Percentiles rank a stretch among this genome's conserved stretches.
phyloP scores from a whole-genome alignment of 2,888 invertebrate species.

The Chymomyza fuscimana region DNA sequence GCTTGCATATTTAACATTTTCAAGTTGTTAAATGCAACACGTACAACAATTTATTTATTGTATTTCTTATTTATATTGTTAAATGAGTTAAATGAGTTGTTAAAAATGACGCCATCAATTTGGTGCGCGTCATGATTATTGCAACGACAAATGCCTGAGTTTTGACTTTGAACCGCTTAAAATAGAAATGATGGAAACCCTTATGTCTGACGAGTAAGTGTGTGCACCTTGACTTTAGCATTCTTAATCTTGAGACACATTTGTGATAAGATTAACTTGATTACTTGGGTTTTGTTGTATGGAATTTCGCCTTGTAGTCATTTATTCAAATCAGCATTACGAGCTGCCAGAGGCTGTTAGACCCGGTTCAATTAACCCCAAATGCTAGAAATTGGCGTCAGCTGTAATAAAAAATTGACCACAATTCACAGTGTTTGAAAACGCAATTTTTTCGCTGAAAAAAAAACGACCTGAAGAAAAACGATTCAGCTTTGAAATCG shows the following conservation, averaged over 20 bases:
- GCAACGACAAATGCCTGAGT: slow-evolving; percentile 19
- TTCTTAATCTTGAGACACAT: slow-evolving; percentile 12
- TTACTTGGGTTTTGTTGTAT: not conserved
- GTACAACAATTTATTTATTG: slow-evolving; percentile 39
- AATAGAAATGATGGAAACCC: slow-evolving; percentile 58
- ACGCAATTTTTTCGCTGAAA: too few relatives aligned
- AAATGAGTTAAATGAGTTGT: slow-evolving; percentile 22
- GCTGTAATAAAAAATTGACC: slow-evolving; percentile 54
- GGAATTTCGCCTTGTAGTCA: slow-evolving; percentile 42
- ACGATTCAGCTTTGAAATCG: too few relatives aligned
- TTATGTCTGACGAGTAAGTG: not conserved
- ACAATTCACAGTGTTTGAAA: not conserved
- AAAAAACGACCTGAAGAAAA: too few relatives aligned
- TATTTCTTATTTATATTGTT: slow-evolving; percentile 9
- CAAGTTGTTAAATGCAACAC: slow-evolving; percentile 41
- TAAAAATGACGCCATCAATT: slow-evolving; percentile 58
- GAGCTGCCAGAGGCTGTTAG: slow-evolving; percentile 23
- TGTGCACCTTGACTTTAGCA: not conserved
- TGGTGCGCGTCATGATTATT: slow-evolving; percentile 43
- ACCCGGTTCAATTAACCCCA: slow-evolving; percentile 66
- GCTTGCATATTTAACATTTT: slow-evolving; percentile 19
- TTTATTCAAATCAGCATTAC: slow-evolving; percentile 59
- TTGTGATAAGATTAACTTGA: slow-evolving; percentile 60
- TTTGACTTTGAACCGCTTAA: slow-evolving; percentile 37
- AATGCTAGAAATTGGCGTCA: slow-evolving; percentile 52